Conservation (phyloP, 1,140 invertebrate genomes). For the Drosophila watanabei region DNA sequence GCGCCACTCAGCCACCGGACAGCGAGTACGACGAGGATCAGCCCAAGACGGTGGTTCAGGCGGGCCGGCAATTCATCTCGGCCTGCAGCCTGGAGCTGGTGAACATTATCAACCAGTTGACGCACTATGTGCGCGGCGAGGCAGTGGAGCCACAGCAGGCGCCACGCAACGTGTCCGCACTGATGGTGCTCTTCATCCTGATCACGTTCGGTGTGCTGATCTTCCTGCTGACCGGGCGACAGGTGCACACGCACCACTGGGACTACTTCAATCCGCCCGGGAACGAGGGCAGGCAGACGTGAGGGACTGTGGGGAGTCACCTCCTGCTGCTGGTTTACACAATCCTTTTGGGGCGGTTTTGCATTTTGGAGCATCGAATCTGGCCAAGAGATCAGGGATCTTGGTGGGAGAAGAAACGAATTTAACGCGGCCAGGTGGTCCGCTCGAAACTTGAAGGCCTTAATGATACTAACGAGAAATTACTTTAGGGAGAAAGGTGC, state of each 20-base stretch:
- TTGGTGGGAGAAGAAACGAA: slow-evolving; percentile 64
- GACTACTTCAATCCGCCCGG: slow-evolving; percentile 93
- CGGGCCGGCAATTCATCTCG: slow-evolving; percentile 88
- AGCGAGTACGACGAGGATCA: slow-evolving; percentile 71
- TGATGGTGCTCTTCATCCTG: slow-evolving; percentile 91
- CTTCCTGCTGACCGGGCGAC: slow-evolving; percentile 87
- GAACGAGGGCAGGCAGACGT: slow-evolving; percentile 83
- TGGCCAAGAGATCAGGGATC: slow-evolving; percentile 21
- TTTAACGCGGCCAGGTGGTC: slow-evolving; percentile 69
- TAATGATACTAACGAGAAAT: slow-evolving; percentile 75
- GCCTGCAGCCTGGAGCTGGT: slow-evolving; percentile 89
- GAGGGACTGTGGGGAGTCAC: slow-evolving; percentile 31
- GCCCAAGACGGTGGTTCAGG: slow-evolving; percentile 87
- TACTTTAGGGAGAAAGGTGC: slow-evolving; percentile 62
- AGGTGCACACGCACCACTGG: slow-evolving; percentile 92
- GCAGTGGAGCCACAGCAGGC: slow-evolving; percentile 57
- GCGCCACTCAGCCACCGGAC: slow-evolving; percentile 77
- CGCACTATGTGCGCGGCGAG: slow-evolving; percentile 88
- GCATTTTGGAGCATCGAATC: slow-evolving; percentile 74
- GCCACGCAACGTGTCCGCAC: slow-evolving; percentile 89
- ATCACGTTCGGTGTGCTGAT: slow-evolving; percentile 89
- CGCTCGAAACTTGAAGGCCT: slow-evolving; percentile 80
- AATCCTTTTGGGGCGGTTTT: slow-evolving; percentile 64
- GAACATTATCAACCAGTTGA: slow-evolving; percentile 89
- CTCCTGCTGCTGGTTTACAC: slow-evolving; percentile 19